Conservation (phyloP, 2,888 invertebrate genomes). For the Lagria hirta region DNA sequence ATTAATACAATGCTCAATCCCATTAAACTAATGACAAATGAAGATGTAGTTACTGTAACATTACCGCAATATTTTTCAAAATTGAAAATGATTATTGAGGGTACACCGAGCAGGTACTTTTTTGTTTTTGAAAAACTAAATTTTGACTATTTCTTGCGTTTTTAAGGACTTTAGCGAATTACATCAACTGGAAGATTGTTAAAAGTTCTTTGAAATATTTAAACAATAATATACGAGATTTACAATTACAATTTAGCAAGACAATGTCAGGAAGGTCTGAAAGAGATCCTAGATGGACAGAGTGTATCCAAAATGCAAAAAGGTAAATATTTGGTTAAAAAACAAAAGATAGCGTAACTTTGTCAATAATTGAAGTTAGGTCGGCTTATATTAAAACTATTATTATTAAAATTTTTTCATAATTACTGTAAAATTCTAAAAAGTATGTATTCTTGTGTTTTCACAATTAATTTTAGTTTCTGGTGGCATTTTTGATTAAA, state of each 20-base stretch:
- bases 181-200: constrained; percentile 83
- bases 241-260: constrained; percentile 74
- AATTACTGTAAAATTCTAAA: no score
- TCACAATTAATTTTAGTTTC: no score
- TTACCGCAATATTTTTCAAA: constrained; percentile 51
- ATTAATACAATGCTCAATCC: constrained; percentile 52
- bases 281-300: constrained; percentile 78
- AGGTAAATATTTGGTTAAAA: no score
- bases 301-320: constrained; percentile 71
- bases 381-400: no score
- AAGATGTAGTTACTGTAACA: constrained; percentile 56
- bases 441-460: no score
- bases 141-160: constrained; percentile 1
- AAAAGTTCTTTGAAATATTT: constrained; percentile 74
- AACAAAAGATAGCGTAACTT: no score
- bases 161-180: constrained; percentile 72
- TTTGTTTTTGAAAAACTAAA: background rate
- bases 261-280: constrained; percentile 75
- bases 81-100: constrained; percentile 32
- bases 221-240: constrained; percentile 68
- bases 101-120: constrained; percentile 57
- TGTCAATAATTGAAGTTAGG: no score
- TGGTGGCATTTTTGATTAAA: no score
- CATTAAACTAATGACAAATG: constrained; percentile 36
- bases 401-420: no score